Evolutionary conservation across 2,113 vertebrate genomes (phyloP).

Genomic region (Pipra filicauda): DNA sequence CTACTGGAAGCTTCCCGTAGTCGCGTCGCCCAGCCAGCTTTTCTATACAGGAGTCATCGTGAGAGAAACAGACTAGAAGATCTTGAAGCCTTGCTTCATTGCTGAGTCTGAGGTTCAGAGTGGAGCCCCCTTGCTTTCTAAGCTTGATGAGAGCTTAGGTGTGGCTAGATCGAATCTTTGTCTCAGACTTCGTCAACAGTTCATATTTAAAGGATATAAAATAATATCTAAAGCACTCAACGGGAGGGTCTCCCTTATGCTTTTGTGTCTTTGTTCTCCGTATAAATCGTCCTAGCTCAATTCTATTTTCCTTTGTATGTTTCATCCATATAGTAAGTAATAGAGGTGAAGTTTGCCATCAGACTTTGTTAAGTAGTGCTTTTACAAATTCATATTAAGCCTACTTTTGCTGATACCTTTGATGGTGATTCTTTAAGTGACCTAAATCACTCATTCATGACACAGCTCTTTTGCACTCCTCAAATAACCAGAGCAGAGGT

Average conservation of each 20-base stretch:
- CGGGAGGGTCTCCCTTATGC: neutral
- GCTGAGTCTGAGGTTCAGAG: neutral
- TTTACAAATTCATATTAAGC: neutral
- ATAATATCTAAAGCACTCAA: neutral
- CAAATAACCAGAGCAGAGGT: neutral
- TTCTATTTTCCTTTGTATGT: neutral
- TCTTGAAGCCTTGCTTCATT: neutral
- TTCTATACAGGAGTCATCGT: fast-evolving
- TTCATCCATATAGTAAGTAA: neutral
- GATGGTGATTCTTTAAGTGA: neutral
- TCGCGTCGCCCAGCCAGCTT: neutral
- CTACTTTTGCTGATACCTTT: neutral
- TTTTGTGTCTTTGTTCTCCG: neutral
- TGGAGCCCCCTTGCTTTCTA: neutral
- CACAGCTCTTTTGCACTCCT: neutral
- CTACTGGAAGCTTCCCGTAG: neutral
- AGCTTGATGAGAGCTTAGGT: neutral
- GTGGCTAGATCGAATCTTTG: fast-evolving
- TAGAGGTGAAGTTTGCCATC: neutral
- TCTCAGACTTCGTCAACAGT: fast-evolving
- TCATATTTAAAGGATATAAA: neutral
- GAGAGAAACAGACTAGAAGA: neutral
- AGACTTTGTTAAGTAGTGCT: neutral
- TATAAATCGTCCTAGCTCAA: neutral
- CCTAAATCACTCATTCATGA: neutral